These are phyloP conservation scores for Drosophila virilis DNA, from an alignment of 1,140 invertebrate genomes.

Conservation along the genomic window DNA sequence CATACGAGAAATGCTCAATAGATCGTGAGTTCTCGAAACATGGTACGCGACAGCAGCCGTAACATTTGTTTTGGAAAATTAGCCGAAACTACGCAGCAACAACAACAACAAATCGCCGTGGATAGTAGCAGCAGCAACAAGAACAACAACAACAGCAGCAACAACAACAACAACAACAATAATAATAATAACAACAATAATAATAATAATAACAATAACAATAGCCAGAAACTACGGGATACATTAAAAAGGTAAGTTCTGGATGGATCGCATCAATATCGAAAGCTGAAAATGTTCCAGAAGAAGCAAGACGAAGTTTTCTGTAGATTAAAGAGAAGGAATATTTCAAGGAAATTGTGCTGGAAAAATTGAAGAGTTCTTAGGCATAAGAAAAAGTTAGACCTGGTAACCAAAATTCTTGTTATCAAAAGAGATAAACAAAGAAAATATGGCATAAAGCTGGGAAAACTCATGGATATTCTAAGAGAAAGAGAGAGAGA, in stretches of 20 bases:
- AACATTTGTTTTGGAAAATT: constrained; percentile 99
- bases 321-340: no score
- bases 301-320: no score
- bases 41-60: constrained; percentile 99
- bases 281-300: no score
- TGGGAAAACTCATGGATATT: no score
- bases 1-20: constrained; percentile 75
- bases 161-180: constrained; percentile 8
- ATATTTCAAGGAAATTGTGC: no score
- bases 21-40: constrained; percentile 88
- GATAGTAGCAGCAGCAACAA: constrained; percentile 68
- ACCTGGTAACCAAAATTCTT: no score
- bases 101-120: constrained; percentile 64
- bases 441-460: no score
- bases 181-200: constrained; percentile 51
- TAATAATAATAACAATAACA: constrained; percentile 56
- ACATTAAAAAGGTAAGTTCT: constrained; percentile 97
- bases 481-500: no score
- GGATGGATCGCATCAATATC: no score
- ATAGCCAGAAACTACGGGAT: constrained; percentile 90
- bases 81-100: constrained; percentile 95
- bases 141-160: constrained; percentile 7
- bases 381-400: no score
- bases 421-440: no score
- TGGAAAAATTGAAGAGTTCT: no score